Conservation (phyloP, 2,797 vertebrate genomes). For the Tinamus major region DNA sequence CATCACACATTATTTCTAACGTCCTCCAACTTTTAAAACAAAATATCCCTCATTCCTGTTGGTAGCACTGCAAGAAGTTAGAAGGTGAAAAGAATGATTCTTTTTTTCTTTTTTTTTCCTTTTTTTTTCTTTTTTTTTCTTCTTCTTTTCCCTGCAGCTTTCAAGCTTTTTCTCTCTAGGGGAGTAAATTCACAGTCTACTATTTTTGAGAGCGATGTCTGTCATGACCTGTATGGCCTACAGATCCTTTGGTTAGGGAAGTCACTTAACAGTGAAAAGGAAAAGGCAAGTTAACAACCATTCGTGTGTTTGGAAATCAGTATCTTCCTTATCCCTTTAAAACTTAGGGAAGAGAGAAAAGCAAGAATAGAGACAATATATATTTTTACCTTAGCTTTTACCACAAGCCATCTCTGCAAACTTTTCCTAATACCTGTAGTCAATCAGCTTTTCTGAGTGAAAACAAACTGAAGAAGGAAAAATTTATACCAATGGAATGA, state of each 20-base stretch:
- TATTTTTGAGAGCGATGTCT: background rate
- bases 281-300: background rate
- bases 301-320: fast-evolving
- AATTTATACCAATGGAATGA: fast-evolving
- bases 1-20: background rate
- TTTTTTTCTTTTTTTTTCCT: background rate
- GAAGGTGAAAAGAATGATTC: background rate
- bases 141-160: background rate
- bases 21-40: background rate
- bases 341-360: fast-evolving
- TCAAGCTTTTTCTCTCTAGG: background rate
- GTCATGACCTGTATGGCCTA: background rate
- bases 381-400: background rate
- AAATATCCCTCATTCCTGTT: background rate
- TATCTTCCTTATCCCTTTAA: background rate
- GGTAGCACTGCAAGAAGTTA: background rate
- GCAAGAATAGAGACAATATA: background rate
- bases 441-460: fast-evolving
- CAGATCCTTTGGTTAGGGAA: background rate
- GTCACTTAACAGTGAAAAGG: fast-evolving
- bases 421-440: background rate
- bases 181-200: background rate
- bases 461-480: background rate
- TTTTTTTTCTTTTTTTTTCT: background rate
- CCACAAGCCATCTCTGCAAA: background rate